phyloP scores from a whole-genome alignment of 2,113 vertebrate genomes.

The Hypocryptadius cinnamomeus region DNA sequence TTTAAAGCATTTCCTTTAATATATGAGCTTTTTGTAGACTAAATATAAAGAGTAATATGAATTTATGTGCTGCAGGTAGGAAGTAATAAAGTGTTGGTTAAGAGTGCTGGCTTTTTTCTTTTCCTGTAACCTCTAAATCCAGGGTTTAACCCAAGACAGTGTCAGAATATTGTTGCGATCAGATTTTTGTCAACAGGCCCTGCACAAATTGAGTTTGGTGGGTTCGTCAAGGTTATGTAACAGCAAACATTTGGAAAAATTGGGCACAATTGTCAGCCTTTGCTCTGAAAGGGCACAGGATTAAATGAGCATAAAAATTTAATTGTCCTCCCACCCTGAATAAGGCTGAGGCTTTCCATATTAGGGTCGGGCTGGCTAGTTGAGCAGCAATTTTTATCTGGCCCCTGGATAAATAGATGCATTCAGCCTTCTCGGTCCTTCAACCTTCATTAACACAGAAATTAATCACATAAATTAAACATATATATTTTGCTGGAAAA shows the following conservation, averaged over 20 bases:
- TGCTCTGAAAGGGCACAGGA: slow-evolving; percentile 33
- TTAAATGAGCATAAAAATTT: slow-evolving; percentile 64
- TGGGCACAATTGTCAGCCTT: slow-evolving; percentile 30
- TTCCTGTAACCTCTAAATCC: slow-evolving; percentile 12
- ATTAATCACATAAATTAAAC: slow-evolving; percentile 66
- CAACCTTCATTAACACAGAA: slow-evolving; percentile 57
- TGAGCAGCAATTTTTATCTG: slow-evolving; percentile 55
- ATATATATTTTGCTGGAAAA: slow-evolving; percentile 50
- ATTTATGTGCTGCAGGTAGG: neutral
- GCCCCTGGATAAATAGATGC: slow-evolving; percentile 57
- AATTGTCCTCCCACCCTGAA: slow-evolving; percentile 43
- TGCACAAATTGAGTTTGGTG: slow-evolving; percentile 30
- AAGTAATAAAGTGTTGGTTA: neutral
- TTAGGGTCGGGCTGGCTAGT: slow-evolving; percentile 39
- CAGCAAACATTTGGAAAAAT: slow-evolving; percentile 44
- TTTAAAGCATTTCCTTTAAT: neutral
- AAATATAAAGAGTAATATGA: neutral
- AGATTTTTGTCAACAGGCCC: neutral
- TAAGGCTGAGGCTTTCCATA: slow-evolving; percentile 21
- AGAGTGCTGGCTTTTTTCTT: neutral
- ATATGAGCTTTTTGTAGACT: neutral
- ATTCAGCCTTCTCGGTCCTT: slow-evolving; percentile 57
- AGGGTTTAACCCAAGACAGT: neutral
- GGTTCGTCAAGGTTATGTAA: slow-evolving; percentile 26
- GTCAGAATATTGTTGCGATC: neutral